Evolutionary conservation across 2,113 vertebrate genomes (phyloP).

Genomic region (Platichthys flesus): DNA sequence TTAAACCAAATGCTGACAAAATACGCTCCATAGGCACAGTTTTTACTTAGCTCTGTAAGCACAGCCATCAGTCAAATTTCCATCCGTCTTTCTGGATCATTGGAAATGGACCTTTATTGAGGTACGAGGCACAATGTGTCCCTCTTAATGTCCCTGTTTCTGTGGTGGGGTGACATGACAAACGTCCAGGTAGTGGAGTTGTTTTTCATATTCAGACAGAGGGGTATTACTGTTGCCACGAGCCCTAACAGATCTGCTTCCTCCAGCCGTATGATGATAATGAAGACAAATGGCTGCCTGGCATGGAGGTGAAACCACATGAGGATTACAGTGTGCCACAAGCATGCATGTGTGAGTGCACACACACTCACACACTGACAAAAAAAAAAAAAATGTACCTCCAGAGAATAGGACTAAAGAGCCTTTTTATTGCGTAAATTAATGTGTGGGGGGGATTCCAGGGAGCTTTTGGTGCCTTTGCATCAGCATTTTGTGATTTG

Average conservation of each 20-base stretch:
- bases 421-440: slow-evolving; percentile 2
- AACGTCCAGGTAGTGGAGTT: slow-evolving; percentile 53
- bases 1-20: slow-evolving; percentile 14
- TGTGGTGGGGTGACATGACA: slow-evolving; percentile 54
- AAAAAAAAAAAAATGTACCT: slow-evolving; percentile 4
- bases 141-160: slow-evolving; percentile 24
- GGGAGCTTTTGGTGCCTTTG: slow-evolving; percentile 34
- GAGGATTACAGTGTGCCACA: slow-evolving; percentile 57
- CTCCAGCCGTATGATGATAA: slow-evolving; percentile 67
- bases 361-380: slow-evolving; percentile 9
- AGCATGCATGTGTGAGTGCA: slow-evolving; percentile 5
- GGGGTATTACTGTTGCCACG: slow-evolving; percentile 50
- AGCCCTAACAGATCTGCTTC: slow-evolving; percentile 66
- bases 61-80: slow-evolving; percentile 30
- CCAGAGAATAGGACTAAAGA: slow-evolving; percentile 39
- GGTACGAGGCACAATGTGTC: slow-evolving; percentile 19
- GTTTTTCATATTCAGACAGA: slow-evolving; percentile 57
- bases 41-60: slow-evolving; percentile 29
- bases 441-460: slow-evolving; percentile 23
- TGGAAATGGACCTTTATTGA: slow-evolving; percentile 43
- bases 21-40: neutral
- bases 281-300: slow-evolving; percentile 71
- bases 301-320: slow-evolving; percentile 65
- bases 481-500: slow-evolving; percentile 9
- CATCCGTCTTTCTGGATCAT: slow-evolving; percentile 28